Conservation (phyloP, 2,113 vertebrate genomes). For the Mungos mungo region DNA sequence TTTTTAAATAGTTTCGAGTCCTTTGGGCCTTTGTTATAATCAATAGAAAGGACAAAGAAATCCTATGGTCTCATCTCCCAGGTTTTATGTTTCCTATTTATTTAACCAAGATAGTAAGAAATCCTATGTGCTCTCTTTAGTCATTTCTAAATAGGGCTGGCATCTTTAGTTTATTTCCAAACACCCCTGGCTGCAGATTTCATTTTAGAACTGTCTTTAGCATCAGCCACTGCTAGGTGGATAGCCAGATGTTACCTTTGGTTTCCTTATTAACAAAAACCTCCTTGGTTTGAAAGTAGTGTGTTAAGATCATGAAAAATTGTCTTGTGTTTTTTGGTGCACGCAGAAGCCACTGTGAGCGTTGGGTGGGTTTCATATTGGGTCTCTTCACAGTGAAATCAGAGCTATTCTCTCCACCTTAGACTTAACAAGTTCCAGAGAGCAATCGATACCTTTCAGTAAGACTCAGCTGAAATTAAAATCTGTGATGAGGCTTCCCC, state of each 20-base stretch:
- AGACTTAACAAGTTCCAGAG: neutral
- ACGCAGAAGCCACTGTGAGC: neutral
- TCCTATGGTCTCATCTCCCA: constrained; percentile 34
- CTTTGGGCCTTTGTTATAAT: constrained; percentile 46
- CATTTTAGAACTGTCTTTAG: neutral
- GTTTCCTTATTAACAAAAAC: neutral
- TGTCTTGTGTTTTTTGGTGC: neutral
- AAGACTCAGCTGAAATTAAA: constrained; percentile 36
- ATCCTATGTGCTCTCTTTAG: constrained; percentile 32
- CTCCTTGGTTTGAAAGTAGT: neutral
- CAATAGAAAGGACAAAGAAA: constrained; percentile 67
- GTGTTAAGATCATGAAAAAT: neutral
- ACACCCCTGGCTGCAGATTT: constrained; percentile 23
- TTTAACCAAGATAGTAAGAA: constrained; percentile 65
- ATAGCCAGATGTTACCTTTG: neutral
- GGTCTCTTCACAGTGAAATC: neutral
- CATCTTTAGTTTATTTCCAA: constrained; percentile 28
- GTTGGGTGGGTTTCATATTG: neutral
- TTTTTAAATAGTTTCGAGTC: constrained; percentile 51
- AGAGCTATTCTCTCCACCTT: neutral
- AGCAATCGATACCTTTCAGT: neutral
- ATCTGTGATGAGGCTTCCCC: neutral
- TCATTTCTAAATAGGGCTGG: constrained; percentile 49
- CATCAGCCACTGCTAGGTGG: neutral
- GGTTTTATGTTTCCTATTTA: constrained; percentile 61